These are phyloP conservation scores for Festucalex cinctus DNA, from an alignment of 2,113 vertebrate genomes.

Conservation along the genomic window DNA sequence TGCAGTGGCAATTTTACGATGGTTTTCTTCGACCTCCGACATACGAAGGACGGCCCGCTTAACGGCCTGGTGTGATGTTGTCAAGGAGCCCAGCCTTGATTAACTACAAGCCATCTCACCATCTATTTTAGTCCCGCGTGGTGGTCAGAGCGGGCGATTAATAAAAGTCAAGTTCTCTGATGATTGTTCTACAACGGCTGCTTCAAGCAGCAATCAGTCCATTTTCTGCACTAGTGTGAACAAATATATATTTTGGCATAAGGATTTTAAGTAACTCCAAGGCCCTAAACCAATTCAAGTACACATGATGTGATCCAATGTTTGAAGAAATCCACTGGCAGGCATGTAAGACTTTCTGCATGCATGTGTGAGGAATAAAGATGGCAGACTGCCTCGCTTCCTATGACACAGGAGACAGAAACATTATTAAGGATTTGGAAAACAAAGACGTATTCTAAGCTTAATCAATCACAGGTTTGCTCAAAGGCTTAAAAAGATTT, in stretches of 20 bases:
- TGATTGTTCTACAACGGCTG: not conserved
- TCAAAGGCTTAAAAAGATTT: not conserved
- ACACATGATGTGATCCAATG: not conserved
- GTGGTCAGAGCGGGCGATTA: not conserved
- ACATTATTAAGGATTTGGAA: slow-evolving; percentile 10
- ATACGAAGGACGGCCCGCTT: not conserved
- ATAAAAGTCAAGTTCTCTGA: slow-evolving; percentile 1
- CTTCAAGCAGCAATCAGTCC: not conserved
- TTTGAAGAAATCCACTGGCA: not conserved
- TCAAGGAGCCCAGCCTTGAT: slow-evolving; percentile 2
- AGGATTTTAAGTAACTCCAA: not conserved
- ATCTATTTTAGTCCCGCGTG: slow-evolving; percentile 1
- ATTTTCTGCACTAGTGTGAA: not conserved
- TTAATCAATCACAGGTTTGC: not conserved
- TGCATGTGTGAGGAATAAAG: slow-evolving; percentile 30
- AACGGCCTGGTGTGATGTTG: not conserved
- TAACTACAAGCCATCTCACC: slow-evolving; percentile 4
- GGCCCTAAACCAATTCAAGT: not conserved
- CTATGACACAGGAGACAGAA: slow-evolving; percentile 14
- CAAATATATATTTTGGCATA: not conserved
- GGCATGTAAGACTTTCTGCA: not conserved
- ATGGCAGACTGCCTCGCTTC: slow-evolving; percentile 15
- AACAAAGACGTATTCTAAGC: not conserved
- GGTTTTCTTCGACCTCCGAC: not conserved
- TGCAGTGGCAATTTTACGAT: not conserved